Base-by-base conservation (phyloP, 2,797 vertebrate species). In the Ficedula albicollis region DNA sequence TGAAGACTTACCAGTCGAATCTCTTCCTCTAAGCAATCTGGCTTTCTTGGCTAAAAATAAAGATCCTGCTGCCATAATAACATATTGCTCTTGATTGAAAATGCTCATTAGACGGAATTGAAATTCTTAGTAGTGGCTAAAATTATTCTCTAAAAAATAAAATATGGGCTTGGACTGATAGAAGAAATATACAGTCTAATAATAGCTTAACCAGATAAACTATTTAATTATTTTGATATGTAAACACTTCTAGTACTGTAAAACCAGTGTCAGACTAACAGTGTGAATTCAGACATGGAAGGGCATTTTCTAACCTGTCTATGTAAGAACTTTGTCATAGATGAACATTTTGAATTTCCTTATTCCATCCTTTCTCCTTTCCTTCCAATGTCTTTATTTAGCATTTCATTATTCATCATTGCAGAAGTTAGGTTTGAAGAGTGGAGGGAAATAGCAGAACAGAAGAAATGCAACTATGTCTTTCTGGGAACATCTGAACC, bases 21-120 rank as follows among this genome's bases (percentile, higher is more conserved):
- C 41, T 82, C 59, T 72, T 64, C 43, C 67, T 91, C 34, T 86
- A 74, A 91, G 93, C 94, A 97, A 96, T 96, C 95, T 96, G 96
- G 67, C 19, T 41, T 89, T 89, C 73, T 93, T 97, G 95, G 95
- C 92, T 96, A 94, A 95, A 96, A 97, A 90, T 84, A 89, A 93
- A 78, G 41, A 62, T 87, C 48, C 63, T 72, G 16, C 84, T 96
- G 93, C 89, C 95, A 97, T 91, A 90, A 92, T 87, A 96, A 94
- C 95, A 92, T 93, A 95, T 90, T 95, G 79, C 67, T 87, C n/a
- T 93, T 92, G 64, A 95, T 95, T 88, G 94, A 94, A 95, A 97
- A 95, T 73, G 16, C 38, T 93, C 62, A 94, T 96, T 94, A 94
- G 94, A 88, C 64, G 48, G 73, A 94, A 93, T 81, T 95, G 68